phyloP scores from a whole-genome alignment of 2,113 vertebrate species.

The Electrona antarctica region DNA sequence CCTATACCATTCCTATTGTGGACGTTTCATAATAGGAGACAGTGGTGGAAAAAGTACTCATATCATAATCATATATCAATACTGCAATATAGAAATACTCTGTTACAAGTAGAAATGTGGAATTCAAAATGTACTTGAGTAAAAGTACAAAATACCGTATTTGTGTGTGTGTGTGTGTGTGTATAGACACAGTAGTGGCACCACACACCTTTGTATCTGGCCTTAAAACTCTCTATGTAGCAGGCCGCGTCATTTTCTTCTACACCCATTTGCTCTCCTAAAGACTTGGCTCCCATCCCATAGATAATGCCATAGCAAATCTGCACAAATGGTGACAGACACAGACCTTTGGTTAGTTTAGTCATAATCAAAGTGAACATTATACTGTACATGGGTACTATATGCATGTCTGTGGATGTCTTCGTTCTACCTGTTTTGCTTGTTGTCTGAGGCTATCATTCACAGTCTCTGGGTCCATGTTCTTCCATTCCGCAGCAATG shows the following conservation, averaged over 20 bases:
- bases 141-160: too few relatives aligned
- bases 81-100: too few relatives aligned
- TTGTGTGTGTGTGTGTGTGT: background rate
- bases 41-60: too few relatives aligned
- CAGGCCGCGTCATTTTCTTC: constrained; percentile 88
- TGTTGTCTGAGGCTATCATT: constrained; percentile 88
- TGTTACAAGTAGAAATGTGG: too few relatives aligned
- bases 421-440: constrained; percentile 88
- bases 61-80: too few relatives aligned
- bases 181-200: too few relatives aligned
- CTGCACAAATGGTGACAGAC: constrained; percentile 65
- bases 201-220: constrained; percentile 88
- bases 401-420: background rate
- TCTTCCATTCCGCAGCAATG: constrained; percentile 96
- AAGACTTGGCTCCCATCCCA: constrained; percentile 94
- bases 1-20: too few relatives aligned
- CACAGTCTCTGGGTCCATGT: constrained; percentile 82
- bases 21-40: too few relatives aligned
- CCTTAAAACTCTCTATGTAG: constrained; percentile 96
- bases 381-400: background rate
- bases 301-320: constrained; percentile 99
- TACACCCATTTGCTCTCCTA: constrained; percentile 95
- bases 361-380: background rate
- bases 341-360: background rate
- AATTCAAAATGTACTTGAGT: too few relatives aligned